Base-by-base conservation (phyloP, 2,888 invertebrate species). In the Stenolophus ochropezus region DNA sequence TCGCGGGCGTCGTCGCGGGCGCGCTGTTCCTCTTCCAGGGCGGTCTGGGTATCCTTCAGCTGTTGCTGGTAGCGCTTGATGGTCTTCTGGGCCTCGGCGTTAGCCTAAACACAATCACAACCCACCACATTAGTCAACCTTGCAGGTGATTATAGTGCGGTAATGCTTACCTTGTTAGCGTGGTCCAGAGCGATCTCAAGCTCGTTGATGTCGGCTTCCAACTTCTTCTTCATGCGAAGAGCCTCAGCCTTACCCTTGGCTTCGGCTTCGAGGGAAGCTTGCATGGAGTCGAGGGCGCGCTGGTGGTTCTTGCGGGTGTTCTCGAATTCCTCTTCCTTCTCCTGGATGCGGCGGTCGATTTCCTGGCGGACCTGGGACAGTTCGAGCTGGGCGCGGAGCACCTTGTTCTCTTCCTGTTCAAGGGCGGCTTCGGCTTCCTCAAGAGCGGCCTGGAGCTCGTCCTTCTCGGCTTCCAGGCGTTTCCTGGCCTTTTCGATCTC, bases 321-420 rank as follows among this genome's bases (percentile, higher is more conserved):
- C 90, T 99, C 99, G 93, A 99, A 99, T 92, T 99, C 99, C 89
- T 99, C 99, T 89, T 99, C 99, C 93, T 99, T 99, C 94, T 99
- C 99, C 90, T 98, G 98, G 91, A 99, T 97, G 89, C 99, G 96
- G 89, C 98, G 96, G 92, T 99, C 99, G 91, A 99, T 99, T 92
- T 99, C 99, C 91, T 98, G 97, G 90, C 99, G 96, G 88, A 99
- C 98, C 91, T 98, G 98, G 87, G 97, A 97, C 90, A 99, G 94
- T 92, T 99, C 99, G 86, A 99, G 94, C 91, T 99, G 99, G 88
- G 97, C 96, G 87, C 99, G 96, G 87, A 98, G 94, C 83, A 97
- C 96, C 92, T 98, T 99, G 94, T 98, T 98, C 91, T 99, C 99
- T 91, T 99, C 99, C 91, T 99, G 98, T 93, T 99, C 99, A 85